Evolutionary conservation across 2,113 vertebrate species (phyloP).

Genomic region (Camarhynchus parvulus): DNA sequence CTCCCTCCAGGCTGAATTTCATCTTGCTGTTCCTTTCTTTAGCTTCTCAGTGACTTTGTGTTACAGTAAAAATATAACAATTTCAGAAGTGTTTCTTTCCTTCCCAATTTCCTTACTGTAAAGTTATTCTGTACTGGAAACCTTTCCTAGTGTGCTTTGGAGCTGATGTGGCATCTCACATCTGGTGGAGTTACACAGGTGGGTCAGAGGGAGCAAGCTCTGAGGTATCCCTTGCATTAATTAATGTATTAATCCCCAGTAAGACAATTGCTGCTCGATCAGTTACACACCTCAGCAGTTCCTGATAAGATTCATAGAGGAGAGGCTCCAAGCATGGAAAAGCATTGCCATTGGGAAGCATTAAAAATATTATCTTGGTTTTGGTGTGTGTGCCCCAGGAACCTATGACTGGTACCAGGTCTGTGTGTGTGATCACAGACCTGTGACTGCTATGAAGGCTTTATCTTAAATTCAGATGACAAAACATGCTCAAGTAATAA

Average conservation of each 20-base stretch:
- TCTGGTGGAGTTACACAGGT: neutral
- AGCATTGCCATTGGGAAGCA: neutral
- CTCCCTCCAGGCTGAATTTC: neutral
- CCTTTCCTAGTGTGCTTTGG: neutral
- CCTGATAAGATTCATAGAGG: neutral
- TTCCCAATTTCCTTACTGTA: neutral
- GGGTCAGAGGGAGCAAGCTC: neutral
- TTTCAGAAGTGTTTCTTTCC: neutral
- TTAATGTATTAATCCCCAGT: neutral
- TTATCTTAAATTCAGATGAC: conserved; percentile 80
- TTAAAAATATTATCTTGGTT: neutral
- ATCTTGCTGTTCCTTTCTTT: neutral
- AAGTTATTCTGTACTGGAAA: neutral
- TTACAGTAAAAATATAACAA: neutral
- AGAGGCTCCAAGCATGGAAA: neutral
- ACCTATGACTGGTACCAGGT: conserved; percentile 81
- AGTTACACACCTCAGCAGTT: neutral
- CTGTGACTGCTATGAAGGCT: conserved; percentile 82
- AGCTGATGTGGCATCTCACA: neutral
- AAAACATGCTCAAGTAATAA: conserved; percentile 82
- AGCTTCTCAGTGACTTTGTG: neutral
- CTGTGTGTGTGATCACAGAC: conserved; percentile 79
- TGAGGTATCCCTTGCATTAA: neutral
- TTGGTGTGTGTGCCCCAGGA: conserved; percentile 77
- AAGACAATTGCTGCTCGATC: neutral